Evolutionary conservation across 2,888 invertebrate species (phyloP).

Genomic region (Opisthograptis luteolata): DNA sequence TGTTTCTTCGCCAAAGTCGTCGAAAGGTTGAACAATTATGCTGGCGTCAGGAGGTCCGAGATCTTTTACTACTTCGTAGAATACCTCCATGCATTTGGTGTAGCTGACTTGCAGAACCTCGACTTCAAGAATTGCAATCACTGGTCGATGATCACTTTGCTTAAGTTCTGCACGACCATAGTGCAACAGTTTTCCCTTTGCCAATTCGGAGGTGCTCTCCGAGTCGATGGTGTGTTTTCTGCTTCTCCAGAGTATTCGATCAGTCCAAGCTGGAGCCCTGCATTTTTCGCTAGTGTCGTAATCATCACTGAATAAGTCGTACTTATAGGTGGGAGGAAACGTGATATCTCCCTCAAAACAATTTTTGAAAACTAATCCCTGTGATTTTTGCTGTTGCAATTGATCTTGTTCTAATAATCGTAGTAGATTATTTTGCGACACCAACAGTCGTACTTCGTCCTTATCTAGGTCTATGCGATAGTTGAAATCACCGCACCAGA

Average conservation of each 20-base stretch:
- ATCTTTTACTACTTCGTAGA: constrained; percentile 92
- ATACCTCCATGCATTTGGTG: constrained; percentile 90
- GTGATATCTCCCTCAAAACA: constrained; percentile 96
- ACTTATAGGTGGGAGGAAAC: constrained; percentile 99
- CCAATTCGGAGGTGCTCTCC: constrained; percentile 87
- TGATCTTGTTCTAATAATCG: constrained; percentile 95
- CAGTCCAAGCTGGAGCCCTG: constrained; percentile 99
- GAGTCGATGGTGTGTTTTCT: constrained; percentile 89
- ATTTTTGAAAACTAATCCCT: constrained; percentile 94
- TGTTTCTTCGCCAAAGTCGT: constrained; percentile 77
- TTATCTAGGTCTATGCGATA: constrained; percentile 98
- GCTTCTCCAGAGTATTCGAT: constrained; percentile 97
- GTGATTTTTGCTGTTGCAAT: constrained; percentile 90
- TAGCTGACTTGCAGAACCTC: constrained; percentile 93
- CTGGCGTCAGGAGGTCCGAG: constrained; percentile 98
- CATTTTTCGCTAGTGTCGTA: constrained; percentile 99
- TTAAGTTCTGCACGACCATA: constrained; percentile 98
- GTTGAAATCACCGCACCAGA: constrained; percentile 99
- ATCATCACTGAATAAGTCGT: constrained; percentile 99
- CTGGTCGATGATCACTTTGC: constrained; percentile 98
- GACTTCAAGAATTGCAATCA: constrained; percentile 95
- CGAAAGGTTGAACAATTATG: constrained; percentile 87
- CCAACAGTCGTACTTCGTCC: constrained; percentile 94
- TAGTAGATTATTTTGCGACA: constrained; percentile 89
- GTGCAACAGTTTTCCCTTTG: constrained; percentile 91